Evolutionary conservation across 2,888 invertebrate species (phyloP).

Genomic region (Notodonta ziczac): DNA sequence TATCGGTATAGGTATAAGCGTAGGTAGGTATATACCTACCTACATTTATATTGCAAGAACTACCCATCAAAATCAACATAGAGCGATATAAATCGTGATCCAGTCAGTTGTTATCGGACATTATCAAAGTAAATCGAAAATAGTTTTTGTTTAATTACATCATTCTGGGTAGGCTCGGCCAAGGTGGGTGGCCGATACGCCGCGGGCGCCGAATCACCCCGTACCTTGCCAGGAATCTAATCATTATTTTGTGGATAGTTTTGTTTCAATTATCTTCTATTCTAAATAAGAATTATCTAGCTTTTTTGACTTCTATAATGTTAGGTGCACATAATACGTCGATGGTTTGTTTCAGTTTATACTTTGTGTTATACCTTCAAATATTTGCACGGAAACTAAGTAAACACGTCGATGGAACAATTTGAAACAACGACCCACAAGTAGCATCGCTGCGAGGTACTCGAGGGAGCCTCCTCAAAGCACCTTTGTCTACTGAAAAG

Average conservation of each 20-base stretch:
- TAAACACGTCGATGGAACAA: constrained; percentile 36
- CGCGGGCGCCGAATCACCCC: constrained; percentile 44
- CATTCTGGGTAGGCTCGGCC: constrained; percentile 52
- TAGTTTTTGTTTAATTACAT: constrained; percentile 63
- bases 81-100: constrained; percentile 44
- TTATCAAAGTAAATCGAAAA: constrained; percentile 67
- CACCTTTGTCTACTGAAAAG: constrained; percentile 60
- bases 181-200: constrained; percentile 63
- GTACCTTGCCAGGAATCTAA: constrained; percentile 55
- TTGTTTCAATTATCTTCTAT: constrained; percentile 53
- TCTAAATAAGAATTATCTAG: not conserved
- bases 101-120: constrained; percentile 53
- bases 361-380: not conserved
- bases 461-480: constrained; percentile 57
- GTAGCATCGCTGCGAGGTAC: constrained; percentile 39
- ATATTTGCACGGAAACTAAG: not conserved
- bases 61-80: constrained; percentile 40
- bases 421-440: constrained; percentile 38
- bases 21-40: no score
- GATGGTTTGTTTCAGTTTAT: constrained; percentile 21
- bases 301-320: not conserved
- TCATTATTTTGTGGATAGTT: constrained; percentile 56
- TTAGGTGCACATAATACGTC: constrained; percentile 21
- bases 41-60: not conserved
- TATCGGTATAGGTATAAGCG: no score